phyloP scores from a whole-genome alignment of 1,140 invertebrate species.

The Tetranychus urticae region DNA sequence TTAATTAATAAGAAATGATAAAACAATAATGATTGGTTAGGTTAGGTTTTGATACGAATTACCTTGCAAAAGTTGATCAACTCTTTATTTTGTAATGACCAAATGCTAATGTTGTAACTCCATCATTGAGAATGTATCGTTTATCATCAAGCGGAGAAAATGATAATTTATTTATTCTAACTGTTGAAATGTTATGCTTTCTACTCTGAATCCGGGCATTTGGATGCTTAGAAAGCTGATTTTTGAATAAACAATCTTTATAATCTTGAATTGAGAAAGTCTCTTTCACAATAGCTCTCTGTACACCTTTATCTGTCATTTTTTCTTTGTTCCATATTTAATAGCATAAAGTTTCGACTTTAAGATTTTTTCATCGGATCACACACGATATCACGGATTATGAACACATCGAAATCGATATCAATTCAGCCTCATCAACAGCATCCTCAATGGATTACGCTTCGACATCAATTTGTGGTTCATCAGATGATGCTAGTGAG shows the following conservation, averaged over 20 bases:
- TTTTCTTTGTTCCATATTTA: background rate
- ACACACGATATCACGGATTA: too few relatives aligned
- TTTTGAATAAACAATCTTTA: background rate
- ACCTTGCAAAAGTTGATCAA: too few relatives aligned
- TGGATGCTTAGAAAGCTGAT: background rate
- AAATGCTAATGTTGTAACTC: background rate
- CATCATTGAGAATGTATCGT: background rate
- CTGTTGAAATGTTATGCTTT: background rate
- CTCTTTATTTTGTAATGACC: background rate
- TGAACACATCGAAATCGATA: too few relatives aligned
- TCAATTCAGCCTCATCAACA: too few relatives aligned
- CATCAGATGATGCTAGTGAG: too few relatives aligned
- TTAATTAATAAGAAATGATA: too few relatives aligned
- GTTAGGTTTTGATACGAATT: too few relatives aligned
- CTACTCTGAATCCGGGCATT: background rate
- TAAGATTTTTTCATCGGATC: too few relatives aligned
- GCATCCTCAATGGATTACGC: too few relatives aligned
- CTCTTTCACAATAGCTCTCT: background rate
- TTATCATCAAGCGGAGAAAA: background rate
- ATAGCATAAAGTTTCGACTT: slow-evolving; percentile 17
- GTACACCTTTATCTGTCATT: background rate
- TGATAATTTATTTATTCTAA: background rate
- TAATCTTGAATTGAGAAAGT: background rate
- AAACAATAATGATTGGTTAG: too few relatives aligned
- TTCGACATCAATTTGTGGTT: too few relatives aligned